Evolutionary conservation across 2,113 vertebrate genomes (phyloP), one percentile per base, ranked within the genome.

Genomic region (Jacana jacana): DNA sequence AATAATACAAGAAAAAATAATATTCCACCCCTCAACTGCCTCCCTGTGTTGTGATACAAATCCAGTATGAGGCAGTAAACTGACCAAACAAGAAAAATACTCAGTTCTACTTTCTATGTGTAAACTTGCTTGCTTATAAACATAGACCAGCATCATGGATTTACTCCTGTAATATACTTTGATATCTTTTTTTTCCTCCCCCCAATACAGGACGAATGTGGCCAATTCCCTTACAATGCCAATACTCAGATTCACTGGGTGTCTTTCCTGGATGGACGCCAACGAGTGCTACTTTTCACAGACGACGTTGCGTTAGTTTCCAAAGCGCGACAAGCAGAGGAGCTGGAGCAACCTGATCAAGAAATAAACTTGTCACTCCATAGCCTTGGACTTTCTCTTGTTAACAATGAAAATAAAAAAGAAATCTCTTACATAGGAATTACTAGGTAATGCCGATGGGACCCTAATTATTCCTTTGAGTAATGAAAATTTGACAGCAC

Each of bases 371-470:
- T 99, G 39, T 99, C 99, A 3, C 98, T 99, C 49, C 99, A 99
- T 18, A 99, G 99, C 94, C 98, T 99, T 9, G 99, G 99, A 11
- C 97, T 99, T 91, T 99, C 99, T 0, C 97, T 99, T 46, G 97
- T 99, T 90, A 99, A 99, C 98, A 99, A 99, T 79, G 97, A 97
- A 92, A 98, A 77, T 76, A 98, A 98, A 37, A 99, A 99, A 93
- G 99, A 99, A 97, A 98, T 99, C 18, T 99, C 99, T 10, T 99
- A 99, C 39, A 93, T 99, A 11, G 99, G 99, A 60, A 98, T 99
- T 94, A 99, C 98, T 83, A 99, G 99, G 99, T 99, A 98, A 51
- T 66, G 18, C 16, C 48, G 37, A 1, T 40, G 27, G 33, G 71
- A 86, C 14, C n/a, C 20, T 82, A 48, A 71, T 24, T 57, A 11